Conservation (phyloP, 2,888 invertebrate species). For the Callosobruchus maculatus region DNA sequence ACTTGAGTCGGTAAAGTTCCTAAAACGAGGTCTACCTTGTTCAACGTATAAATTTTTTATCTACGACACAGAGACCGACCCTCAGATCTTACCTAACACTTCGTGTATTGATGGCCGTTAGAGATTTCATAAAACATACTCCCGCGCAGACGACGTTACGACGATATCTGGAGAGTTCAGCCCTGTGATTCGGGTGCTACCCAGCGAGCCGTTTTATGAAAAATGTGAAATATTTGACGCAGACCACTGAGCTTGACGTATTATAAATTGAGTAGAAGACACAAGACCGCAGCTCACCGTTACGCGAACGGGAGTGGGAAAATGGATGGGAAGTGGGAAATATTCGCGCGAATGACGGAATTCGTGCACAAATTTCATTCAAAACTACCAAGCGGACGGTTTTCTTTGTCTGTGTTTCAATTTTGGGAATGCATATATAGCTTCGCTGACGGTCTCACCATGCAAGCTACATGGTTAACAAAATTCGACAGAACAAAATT, state of each 20-base stretch:
- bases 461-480: too few species aligned
- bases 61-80: too few species aligned
- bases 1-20: too few species aligned
- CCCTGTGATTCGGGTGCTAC: neutral
- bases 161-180: neutral
- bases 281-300: neutral
- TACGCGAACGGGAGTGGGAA: neutral
- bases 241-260: neutral
- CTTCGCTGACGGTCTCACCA: too few species aligned
- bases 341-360: neutral
- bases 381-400: neutral
- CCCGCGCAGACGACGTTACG: neutral
- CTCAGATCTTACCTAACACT: too few species aligned
- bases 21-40: too few species aligned
- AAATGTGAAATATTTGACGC: neutral
- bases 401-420: neutral
- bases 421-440: too few species aligned
- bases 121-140: too few species aligned
- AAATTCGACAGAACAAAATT: too few species aligned
- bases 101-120: too few species aligned
- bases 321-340: neutral
- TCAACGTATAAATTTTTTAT: too few species aligned
- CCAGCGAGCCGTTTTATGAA: neutral
- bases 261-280: neutral
- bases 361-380: neutral